Evolutionary conservation across 2,888 invertebrate species (phyloP).

Genomic region (Chouioia cunea): DNA sequence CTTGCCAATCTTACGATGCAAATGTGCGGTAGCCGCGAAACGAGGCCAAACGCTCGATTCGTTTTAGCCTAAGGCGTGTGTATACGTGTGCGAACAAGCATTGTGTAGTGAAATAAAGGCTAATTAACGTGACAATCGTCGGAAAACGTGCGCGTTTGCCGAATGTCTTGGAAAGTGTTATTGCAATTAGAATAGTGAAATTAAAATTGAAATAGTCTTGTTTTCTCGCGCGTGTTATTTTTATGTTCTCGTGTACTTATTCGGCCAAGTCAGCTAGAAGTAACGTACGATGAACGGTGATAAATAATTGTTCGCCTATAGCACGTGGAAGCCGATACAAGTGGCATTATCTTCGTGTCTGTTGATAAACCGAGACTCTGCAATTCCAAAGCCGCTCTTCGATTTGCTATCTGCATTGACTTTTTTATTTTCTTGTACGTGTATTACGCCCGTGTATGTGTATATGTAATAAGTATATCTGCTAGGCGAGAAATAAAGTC

Average conservation of each 20-base stretch:
- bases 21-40: too few species aligned
- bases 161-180: not conserved
- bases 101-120: too few species aligned
- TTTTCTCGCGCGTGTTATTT: not conserved
- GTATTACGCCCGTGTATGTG: not conserved
- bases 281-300: conserved; percentile 41
- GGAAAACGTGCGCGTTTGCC: too few species aligned
- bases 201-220: too few species aligned
- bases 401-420: conserved; percentile 13
- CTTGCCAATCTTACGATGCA: too few species aligned
- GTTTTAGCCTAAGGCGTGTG: too few species aligned
- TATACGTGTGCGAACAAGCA: too few species aligned
- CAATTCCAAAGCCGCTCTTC: conserved; percentile 44
- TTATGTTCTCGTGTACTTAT: too few species aligned
- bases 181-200: too few species aligned
- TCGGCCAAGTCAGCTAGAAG: not conserved
- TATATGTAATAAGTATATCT: not conserved
- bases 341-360: conserved; percentile 48
- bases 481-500: conserved; percentile 18
- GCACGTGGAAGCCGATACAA: conserved; percentile 47
- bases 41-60: too few species aligned
- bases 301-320: conserved; percentile 48
- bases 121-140: too few species aligned
- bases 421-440: not conserved
- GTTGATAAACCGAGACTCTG: conserved; percentile 53